A percentile compares a stretch with the other conserved stretches of the same genome.
Conservation (phyloP, 2,888 invertebrate genomes). For the Amaurobius ferox region DNA sequence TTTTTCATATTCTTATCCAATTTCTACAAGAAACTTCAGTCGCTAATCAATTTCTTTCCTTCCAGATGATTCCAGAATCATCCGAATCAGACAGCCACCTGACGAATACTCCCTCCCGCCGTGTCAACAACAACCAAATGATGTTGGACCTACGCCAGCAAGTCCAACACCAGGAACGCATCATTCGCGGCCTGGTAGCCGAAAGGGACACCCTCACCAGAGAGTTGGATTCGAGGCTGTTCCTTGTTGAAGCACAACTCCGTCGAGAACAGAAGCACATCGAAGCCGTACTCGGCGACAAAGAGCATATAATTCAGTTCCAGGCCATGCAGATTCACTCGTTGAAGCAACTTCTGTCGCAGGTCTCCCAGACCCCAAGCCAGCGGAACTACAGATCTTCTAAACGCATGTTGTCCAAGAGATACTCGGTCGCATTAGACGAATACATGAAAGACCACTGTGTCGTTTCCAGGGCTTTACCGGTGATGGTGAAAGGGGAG, state of each 20-base stretch:
- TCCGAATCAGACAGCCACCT: neutral
- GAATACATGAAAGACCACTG: conserved; percentile 61
- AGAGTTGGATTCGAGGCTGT: conserved; percentile 51
- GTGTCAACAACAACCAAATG: conserved; percentile 54
- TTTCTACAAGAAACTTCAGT: too few species aligned
- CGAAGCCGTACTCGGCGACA: conserved; percentile 45
- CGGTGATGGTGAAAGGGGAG: conserved; percentile 38
- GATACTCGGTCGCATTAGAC: conserved; percentile 51
- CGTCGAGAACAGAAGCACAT: conserved; percentile 63
- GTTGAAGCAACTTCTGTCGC: conserved; percentile 37
- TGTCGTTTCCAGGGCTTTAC: conserved; percentile 54
- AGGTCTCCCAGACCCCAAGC: conserved; percentile 19
- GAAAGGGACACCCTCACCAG: conserved; percentile 49
- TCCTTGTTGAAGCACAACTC: conserved; percentile 59
- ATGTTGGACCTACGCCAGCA: conserved; percentile 56
- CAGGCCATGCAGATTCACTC: conserved; percentile 51
- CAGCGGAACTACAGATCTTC: conserved; percentile 16
- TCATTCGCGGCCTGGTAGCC: conserved; percentile 42
- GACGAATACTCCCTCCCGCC: neutral
- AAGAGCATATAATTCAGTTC: conserved; percentile 54
- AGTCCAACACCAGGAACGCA: conserved; percentile 47
- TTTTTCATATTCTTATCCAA: too few species aligned
- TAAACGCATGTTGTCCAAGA: conserved; percentile 18
- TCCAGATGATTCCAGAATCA: conserved; percentile 23
- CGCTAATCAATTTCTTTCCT: neutral